A percentile compares a stretch with the other conserved stretches of the same genome.
Evolutionary conservation across 2,113 vertebrate genomes (phyloP).

Genomic region (Microtus montanus): DNA sequence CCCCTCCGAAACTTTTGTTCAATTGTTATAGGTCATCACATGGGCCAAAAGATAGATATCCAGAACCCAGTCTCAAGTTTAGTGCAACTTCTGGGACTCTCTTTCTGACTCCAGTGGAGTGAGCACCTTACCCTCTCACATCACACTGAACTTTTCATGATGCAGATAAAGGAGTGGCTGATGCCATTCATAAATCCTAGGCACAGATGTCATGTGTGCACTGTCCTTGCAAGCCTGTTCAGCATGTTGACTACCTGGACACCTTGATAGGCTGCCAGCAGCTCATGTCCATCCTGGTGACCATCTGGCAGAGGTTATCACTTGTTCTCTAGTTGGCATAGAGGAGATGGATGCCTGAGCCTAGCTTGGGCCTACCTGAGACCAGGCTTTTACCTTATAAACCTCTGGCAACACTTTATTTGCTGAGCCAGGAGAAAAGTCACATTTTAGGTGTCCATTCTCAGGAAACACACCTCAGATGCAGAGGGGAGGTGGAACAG

Average conservation of each 20-base stretch:
- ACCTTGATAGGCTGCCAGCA: neutral
- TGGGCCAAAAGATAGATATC: neutral
- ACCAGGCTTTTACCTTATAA: neutral
- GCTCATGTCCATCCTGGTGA: neutral
- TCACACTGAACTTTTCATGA: neutral
- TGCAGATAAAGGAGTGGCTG: neutral
- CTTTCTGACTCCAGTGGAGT: neutral
- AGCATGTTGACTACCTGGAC: neutral
- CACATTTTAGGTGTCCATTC: neutral
- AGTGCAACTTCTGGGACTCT: neutral
- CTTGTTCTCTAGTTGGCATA: neutral
- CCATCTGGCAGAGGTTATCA: neutral
- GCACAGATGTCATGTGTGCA: neutral
- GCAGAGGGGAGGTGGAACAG: neutral
- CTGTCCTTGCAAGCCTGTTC: neutral
- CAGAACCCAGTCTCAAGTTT: neutral
- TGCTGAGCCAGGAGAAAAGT: neutral
- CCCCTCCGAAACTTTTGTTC: neutral
- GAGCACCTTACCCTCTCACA: neutral
- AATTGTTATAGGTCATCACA: neutral
- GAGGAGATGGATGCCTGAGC: neutral
- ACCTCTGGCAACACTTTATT: neutral
- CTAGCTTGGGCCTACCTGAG: neutral
- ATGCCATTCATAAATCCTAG: fast-evolving
- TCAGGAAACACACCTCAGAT: neutral